Evolutionary conservation across 2,888 invertebrate species (phyloP).

Genomic region (Drosophila anomalipes): DNA sequence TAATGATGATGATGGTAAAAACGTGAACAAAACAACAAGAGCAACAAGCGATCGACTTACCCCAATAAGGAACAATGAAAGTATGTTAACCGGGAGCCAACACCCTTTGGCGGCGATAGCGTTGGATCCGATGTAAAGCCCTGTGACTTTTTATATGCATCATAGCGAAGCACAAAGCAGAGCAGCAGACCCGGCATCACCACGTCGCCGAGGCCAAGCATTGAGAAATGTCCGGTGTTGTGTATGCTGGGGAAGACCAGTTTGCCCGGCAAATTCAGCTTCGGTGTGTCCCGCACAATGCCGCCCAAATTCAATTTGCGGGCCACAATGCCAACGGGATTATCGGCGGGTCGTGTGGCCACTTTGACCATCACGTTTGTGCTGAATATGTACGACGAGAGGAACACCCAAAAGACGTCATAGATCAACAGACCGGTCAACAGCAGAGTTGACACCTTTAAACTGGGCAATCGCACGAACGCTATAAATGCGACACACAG

Average conservation of each 20-base stretch:
- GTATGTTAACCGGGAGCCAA: conserved; percentile 92
- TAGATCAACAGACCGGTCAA: conserved; percentile 97
- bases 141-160: conserved; percentile 96
- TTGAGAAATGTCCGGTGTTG: conserved; percentile 98
- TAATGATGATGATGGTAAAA: not conserved
- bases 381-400: conserved; percentile 99
- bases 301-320: conserved; percentile 96
- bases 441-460: conserved; percentile 97
- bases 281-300: conserved; percentile 96
- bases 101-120: conserved; percentile 86
- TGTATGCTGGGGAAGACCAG: conserved; percentile 98
- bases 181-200: conserved; percentile 98
- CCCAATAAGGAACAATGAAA: conserved; percentile 99
- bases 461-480: conserved; percentile 96
- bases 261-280: conserved; percentile 97
- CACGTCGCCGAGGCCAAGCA: conserved; percentile 94
- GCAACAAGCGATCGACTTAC: conserved; percentile 68
- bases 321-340: conserved; percentile 97
- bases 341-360: conserved; percentile 94
- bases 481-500: conserved; percentile 99
- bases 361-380: conserved; percentile 99
- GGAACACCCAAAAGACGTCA: conserved; percentile 99
- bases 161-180: conserved; percentile 98
- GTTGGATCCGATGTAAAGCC: conserved; percentile 87
- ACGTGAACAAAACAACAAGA: not conserved